Conservation (phyloP, 2,888 invertebrate species). For the Pedicia rivosa region DNA sequence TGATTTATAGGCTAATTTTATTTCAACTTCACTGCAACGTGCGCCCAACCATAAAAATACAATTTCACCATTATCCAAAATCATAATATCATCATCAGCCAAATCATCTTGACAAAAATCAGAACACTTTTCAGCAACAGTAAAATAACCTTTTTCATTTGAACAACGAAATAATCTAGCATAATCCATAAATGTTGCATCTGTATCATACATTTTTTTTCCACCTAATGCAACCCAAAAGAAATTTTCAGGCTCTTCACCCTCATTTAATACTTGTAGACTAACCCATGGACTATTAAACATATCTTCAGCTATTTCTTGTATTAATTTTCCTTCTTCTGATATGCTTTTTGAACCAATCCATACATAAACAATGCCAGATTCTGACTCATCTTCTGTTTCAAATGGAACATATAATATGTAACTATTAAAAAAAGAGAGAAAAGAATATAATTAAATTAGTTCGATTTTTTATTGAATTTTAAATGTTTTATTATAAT, state of each 20-base stretch:
- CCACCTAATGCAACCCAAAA: slow-evolving; percentile 96
- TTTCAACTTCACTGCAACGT: slow-evolving; percentile 95
- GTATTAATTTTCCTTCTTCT: slow-evolving; percentile 71
- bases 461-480: background rate
- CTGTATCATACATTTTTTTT: slow-evolving; percentile 71
- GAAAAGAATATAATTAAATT: slow-evolving; percentile 6
- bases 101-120: slow-evolving; percentile 71
- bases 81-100: slow-evolving; percentile 99
- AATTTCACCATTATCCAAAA: slow-evolving; percentile 94
- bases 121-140: slow-evolving; percentile 91
- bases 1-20: slow-evolving; percentile 95
- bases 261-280: slow-evolving; percentile 72
- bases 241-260: slow-evolving; percentile 95
- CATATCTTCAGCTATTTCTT: slow-evolving; percentile 87
- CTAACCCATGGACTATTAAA: slow-evolving; percentile 71
- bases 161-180: slow-evolving; percentile 94
- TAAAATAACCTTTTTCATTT: slow-evolving; percentile 98
- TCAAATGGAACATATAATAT: slow-evolving; percentile 87
- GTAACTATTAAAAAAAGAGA: slow-evolving; percentile 43
- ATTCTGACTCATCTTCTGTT: slow-evolving; percentile 56
- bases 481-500: no score
- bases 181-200: slow-evolving; percentile 83
- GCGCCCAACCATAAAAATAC: slow-evolving; percentile 97
- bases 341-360: slow-evolving; percentile 71
- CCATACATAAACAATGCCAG: slow-evolving; percentile 93